Base-by-base conservation (phyloP, 2,113 vertebrate species). In the Pongo pygmaeus region DNA sequence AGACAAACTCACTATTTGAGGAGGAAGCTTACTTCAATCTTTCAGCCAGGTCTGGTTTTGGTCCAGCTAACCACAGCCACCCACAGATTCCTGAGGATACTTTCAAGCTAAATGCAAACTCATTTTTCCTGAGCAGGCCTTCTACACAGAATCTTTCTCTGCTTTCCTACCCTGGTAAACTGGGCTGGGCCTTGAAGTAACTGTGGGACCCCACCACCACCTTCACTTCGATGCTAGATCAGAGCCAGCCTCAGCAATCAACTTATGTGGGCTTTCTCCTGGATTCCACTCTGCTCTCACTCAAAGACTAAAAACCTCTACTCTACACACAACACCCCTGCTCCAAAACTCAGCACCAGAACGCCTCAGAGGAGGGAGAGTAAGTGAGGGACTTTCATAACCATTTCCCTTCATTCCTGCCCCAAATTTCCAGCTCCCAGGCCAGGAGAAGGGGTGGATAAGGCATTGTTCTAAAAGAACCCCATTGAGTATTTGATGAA, bases 401-500 rank as follows among this genome's bases (percentile, higher is more conserved):
- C 20, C 30, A 14, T 52, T 83, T 96, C 46, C 43, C 40, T 96
- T 50, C 40, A 27, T 70, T 43, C 69, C 59, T 77, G 61, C 75
- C 67, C 25, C 57, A 95, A 81, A 81, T 92, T 89, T 94, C 80
- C 57, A 93, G 50, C 87, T 92, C 38, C 64, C 43, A 75, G 57
- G 43, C 84, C 50, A 85, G 84, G 67, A 87, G 83, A 95, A 27
- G 59, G 77, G 30, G 72, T 93, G 84, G 52, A 80, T 52, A n/a
- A 92, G 69, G 59, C 91, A 89, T 78, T 89, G 92, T 97, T 93
- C 77, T 79, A 89, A 89, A 81, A 77, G 30, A 83, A 89, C 72
- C 59, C 59, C 25, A 91, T 52, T 93, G 92, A 92, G 35, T 57
- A 5, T 78, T 77, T 97, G 96, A 96, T 86, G 94, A 92, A 93